These are phyloP conservation scores for Mimachlamys varia DNA, from an alignment of 2,888 invertebrate species.

Conservation along the genomic window DNA sequence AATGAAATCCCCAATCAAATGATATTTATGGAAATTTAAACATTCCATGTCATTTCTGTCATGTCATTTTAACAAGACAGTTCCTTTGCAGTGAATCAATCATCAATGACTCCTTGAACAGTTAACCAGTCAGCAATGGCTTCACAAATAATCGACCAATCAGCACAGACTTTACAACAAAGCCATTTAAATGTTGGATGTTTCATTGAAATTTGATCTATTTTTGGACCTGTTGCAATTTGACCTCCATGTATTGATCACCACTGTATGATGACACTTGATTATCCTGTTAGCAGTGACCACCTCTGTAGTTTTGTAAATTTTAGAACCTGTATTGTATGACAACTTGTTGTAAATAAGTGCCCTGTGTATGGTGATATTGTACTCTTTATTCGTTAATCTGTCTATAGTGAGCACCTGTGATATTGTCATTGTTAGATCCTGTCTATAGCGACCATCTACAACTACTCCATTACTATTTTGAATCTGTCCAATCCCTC, in stretches of 20 bases:
- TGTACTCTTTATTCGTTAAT: too few relatives aligned
- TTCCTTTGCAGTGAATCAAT: not conserved
- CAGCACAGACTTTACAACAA: not conserved
- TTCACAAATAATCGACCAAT: not conserved
- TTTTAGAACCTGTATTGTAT: not conserved
- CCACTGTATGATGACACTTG: not conserved
- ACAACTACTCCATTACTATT: not conserved
- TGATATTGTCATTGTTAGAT: not conserved
- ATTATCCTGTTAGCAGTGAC: not conserved
- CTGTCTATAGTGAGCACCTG: not conserved
- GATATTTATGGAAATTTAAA: not conserved
- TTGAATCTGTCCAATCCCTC: not conserved
- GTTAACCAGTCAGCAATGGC: not conserved
- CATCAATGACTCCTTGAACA: not conserved
- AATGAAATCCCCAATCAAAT: not conserved
- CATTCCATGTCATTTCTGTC: conserved; percentile 15
- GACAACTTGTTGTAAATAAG: not conserved
- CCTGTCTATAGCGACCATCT: not conserved
- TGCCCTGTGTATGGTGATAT: not conserved
- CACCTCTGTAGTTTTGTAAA: not conserved
- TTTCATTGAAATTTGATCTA: not conserved
- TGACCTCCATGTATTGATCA: not conserved
- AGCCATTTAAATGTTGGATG: not conserved
- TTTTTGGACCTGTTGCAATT: not conserved
- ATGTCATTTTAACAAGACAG: not conserved